Evolutionary conservation across 2,888 invertebrate species (phyloP).

Genomic region (Drosophila rubida): DNA sequence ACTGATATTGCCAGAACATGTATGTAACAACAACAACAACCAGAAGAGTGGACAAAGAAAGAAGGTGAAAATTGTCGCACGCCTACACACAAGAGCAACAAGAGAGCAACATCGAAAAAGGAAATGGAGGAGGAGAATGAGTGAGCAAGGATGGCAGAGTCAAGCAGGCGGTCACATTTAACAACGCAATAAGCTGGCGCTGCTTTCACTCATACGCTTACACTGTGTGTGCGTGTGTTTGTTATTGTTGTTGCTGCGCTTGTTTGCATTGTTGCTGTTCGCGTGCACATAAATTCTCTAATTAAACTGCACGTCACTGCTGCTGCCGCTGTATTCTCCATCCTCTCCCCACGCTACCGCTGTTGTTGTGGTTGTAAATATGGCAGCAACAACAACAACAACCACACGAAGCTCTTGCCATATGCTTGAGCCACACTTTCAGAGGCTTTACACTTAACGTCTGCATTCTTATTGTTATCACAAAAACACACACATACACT

Average conservation of each 20-base stretch:
- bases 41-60: conserved; percentile 6
- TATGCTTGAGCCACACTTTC: conserved; percentile 56
- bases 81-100: conserved; percentile 32
- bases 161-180: conserved; percentile 23
- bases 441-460: conserved; percentile 22
- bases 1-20: conserved; percentile 37
- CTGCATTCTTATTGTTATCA: conserved; percentile 14
- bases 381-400: conserved; percentile 27
- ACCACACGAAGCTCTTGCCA: conserved; percentile 35
- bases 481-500: conserved; percentile 15
- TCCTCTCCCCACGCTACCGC: not conserved
- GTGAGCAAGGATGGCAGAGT: not conserved
- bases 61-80: conserved; percentile 48
- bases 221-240: conserved; percentile 8
- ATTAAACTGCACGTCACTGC: conserved; percentile 46
- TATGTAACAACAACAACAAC: not conserved
- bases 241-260: conserved; percentile 38
- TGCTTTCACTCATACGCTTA: conserved; percentile 36
- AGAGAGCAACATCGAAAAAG: not conserved
- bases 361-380: conserved; percentile 12
- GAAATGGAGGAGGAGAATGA: not conserved
- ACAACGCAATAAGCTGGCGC: conserved; percentile 65
- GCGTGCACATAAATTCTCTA: conserved; percentile 30
- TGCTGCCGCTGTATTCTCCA: conserved; percentile 14
- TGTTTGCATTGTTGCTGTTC: conserved; percentile 22